Conservation (phyloP, 2,888 invertebrate genomes). For the Homarus gammarus region DNA sequence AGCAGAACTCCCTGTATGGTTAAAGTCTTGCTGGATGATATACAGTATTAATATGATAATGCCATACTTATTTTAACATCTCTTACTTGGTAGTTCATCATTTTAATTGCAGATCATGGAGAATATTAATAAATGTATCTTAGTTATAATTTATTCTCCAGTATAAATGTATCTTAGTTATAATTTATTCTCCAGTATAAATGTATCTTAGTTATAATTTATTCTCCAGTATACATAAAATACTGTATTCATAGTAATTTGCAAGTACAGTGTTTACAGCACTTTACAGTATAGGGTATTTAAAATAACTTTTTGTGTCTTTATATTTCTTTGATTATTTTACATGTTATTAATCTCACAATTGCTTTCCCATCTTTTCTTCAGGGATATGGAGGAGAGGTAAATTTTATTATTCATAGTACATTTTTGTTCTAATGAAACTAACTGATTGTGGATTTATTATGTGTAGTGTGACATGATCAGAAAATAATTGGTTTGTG, state of each 20-base stretch:
- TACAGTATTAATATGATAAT: too few relatives aligned
- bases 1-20: too few relatives aligned
- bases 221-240: too few relatives aligned
- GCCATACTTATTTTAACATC: too few relatives aligned
- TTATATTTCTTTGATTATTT: background rate
- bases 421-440: conserved; percentile 34
- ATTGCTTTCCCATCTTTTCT: conserved; percentile 39
- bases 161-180: too few relatives aligned
- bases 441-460: conserved; percentile 18
- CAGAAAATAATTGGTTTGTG: background rate
- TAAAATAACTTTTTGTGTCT: background rate
- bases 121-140: too few relatives aligned
- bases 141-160: too few relatives aligned
- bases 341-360: conserved; percentile 27
- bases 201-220: too few relatives aligned
- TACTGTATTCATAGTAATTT: background rate
- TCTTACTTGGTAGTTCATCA: too few relatives aligned
- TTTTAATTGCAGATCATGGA: too few relatives aligned
- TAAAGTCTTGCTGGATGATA: too few relatives aligned
- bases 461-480: conserved; percentile 21
- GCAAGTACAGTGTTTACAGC: background rate
- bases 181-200: too few relatives aligned
- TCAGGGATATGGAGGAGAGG: conserved; percentile 65
- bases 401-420: conserved; percentile 25
- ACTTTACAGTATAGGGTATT: background rate